These are phyloP conservation scores for Zoanthus sansibaricus DNA, from an alignment of 92 coral and sea anemone species.

Conservation along the genomic window DNA sequence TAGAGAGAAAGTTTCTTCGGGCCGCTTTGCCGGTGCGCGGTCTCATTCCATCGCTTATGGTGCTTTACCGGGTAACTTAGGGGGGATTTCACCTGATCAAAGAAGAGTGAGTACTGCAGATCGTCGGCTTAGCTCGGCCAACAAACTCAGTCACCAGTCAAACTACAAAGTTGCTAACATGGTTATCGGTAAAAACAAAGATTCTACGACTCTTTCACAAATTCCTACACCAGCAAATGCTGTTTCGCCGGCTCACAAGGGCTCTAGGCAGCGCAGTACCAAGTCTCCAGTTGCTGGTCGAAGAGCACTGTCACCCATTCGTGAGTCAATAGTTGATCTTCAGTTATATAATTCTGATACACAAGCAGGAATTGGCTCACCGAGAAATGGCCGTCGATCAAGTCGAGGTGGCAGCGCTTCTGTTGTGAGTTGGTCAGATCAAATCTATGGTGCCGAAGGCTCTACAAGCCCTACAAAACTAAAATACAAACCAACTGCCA, in stretches of 20 bases:
- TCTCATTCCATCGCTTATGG: constrained; percentile 69
- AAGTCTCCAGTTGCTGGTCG: constrained; percentile 91
- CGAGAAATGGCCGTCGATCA: constrained; percentile 74
- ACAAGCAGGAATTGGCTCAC: constrained; percentile 74
- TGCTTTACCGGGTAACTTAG: constrained; percentile 61
- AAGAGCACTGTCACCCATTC: constrained; percentile 94
- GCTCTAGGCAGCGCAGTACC: constrained; percentile 72
- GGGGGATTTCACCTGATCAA: constrained; percentile 62
- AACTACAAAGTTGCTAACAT: constrained; percentile 98
- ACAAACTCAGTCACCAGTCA: constrained; percentile 82
- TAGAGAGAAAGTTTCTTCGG: constrained; percentile 27
- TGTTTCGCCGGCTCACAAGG: constrained; percentile 61
- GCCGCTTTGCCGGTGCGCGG: constrained; percentile 15
- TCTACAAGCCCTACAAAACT: constrained; percentile 84
- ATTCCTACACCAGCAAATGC: constrained; percentile 61
- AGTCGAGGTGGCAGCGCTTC: constrained; percentile 87
- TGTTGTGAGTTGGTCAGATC: constrained; percentile 99
- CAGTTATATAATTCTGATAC: constrained; percentile 68
- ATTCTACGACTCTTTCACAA: constrained; percentile 61
- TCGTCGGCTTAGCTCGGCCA: constrained; percentile 68
- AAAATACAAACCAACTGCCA: constrained; percentile 64
- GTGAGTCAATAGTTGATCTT: constrained; percentile 75
- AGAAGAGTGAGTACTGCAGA: constrained; percentile 55
- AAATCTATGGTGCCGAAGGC: constrained; percentile 77
- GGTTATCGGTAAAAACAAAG: constrained; percentile 93